A percentile compares a stretch with the other conserved stretches of the same genome.
Evolutionary conservation across 2,888 invertebrate species (phyloP).

Genomic region (Apamea epomidion): DNA sequence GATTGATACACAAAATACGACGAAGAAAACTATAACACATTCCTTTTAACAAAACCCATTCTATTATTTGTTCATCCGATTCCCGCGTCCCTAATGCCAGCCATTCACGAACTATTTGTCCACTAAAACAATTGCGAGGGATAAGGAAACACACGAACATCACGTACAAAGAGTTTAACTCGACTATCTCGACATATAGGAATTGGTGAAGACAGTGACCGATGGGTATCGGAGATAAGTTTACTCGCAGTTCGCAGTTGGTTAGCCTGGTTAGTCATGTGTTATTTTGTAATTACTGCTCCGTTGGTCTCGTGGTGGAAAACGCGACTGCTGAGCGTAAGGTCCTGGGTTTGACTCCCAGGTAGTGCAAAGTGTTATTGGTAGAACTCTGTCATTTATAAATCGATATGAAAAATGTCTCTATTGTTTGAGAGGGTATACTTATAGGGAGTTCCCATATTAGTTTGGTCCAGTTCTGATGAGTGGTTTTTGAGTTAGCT

Average conservation of each 20-base stretch:
- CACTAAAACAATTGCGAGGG: slow-evolving; percentile 77
- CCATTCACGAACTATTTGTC: slow-evolving; percentile 80
- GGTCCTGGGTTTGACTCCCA: not conserved
- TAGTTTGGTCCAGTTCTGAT: too few species aligned
- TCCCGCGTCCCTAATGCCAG: slow-evolving; percentile 68
- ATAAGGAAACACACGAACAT: slow-evolving; percentile 78
- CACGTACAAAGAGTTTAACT: slow-evolving; percentile 59
- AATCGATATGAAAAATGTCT: too few species aligned
- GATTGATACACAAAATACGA: not conserved
- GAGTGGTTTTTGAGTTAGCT: too few species aligned
- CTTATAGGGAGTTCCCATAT: too few species aligned
- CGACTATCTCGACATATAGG: slow-evolving; percentile 62
- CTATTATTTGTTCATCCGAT: slow-evolving; percentile 46
- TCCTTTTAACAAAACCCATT: slow-evolving; percentile 37
- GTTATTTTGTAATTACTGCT: slow-evolving; percentile 46
- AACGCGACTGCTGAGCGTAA: not conserved
- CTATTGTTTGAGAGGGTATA: too few species aligned
- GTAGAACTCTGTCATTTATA: too few species aligned
- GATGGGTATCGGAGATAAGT: slow-evolving; percentile 63
- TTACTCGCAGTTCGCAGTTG: slow-evolving; percentile 35
- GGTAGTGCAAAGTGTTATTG: too few species aligned
- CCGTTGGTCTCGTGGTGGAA: not conserved
- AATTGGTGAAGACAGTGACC: slow-evolving; percentile 67
- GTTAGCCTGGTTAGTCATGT: slow-evolving; percentile 50
- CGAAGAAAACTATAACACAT: not conserved